phyloP scores from a whole-genome alignment of 2,888 invertebrate species.

The Zhuqinia jingwanae region DNA sequence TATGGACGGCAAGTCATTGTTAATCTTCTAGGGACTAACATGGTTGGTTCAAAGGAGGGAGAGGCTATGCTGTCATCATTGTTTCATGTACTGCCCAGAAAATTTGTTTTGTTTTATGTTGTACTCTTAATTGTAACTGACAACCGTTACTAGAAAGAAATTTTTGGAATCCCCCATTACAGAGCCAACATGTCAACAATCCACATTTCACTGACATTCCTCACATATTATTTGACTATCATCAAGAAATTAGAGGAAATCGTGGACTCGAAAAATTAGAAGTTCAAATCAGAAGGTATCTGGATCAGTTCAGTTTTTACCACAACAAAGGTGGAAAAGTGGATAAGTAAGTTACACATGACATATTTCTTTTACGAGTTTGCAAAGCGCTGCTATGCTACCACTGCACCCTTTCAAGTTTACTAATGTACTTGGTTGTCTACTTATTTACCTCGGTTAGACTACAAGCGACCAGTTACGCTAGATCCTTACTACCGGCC shows the following conservation, averaged over 20 bases:
- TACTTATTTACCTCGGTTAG: too few relatives aligned
- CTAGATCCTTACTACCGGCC: slow-evolving; percentile 91
- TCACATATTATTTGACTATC: slow-evolving; percentile 97
- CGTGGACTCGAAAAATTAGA: slow-evolving; percentile 90
- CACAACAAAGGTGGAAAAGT: slow-evolving; percentile 83
- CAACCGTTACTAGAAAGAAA: too few relatives aligned
- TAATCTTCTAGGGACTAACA: slow-evolving; percentile 94
- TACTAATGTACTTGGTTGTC: too few relatives aligned
- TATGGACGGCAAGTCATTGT: slow-evolving; percentile 96
- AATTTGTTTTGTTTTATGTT: not conserved
- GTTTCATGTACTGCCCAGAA: slow-evolving; percentile 88
- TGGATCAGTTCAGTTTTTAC: slow-evolving; percentile 89
- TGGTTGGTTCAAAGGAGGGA: slow-evolving; percentile 97
- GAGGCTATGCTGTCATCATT: slow-evolving; percentile 97
- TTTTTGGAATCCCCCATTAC: too few relatives aligned
- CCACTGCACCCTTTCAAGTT: too few relatives aligned
- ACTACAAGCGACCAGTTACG: slow-evolving; percentile 95
- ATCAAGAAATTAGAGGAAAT: slow-evolving; percentile 94
- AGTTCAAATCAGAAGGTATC: slow-evolving; percentile 88
- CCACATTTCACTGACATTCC: slow-evolving; percentile 87
- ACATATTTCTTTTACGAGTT: not conserved
- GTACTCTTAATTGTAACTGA: too few relatives aligned
- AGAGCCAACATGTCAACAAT: slow-evolving; percentile 78
- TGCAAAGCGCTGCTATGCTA: too few relatives aligned
- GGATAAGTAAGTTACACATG: slow-evolving; percentile 80